These are phyloP conservation scores for Blastobasis lacticolella DNA, from an alignment of 2,888 invertebrate genomes.

Conservation along the genomic window DNA sequence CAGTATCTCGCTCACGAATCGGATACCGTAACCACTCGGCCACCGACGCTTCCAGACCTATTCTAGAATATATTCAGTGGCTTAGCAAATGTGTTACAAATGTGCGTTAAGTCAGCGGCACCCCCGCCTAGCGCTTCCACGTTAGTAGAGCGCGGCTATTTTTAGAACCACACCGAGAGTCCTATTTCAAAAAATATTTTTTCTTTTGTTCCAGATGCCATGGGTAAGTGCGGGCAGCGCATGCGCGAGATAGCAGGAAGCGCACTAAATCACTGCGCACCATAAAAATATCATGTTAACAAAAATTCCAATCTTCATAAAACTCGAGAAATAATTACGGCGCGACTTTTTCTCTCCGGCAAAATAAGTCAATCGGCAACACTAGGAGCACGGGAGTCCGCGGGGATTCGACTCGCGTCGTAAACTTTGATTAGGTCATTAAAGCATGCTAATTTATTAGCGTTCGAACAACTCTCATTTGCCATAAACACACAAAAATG, in stretches of 20 bases:
- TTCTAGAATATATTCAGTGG: no score
- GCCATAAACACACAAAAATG: constrained; percentile 50
- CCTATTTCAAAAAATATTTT: constrained; percentile 12
- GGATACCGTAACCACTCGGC: no score
- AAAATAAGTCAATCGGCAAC: constrained; percentile 70
- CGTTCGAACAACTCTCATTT: constrained; percentile 59
- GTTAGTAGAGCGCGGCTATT: no score
- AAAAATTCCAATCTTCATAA: constrained; percentile 73
- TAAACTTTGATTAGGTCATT: constrained; percentile 75
- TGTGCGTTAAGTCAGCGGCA: no score
- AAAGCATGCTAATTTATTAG: constrained; percentile 72
- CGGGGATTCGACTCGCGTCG: constrained; percentile 67
- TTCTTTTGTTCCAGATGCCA: constrained; percentile 84
- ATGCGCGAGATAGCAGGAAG: constrained; percentile 39
- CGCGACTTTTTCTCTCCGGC: constrained; percentile 31
- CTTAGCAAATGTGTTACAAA: no score
- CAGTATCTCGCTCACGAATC: no score
- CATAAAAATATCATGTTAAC: constrained; percentile 55
- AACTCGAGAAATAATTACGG: constrained; percentile 65
- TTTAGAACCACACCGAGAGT: no score
- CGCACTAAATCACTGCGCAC: constrained; percentile 51
- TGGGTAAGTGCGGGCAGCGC: constrained; percentile 77
- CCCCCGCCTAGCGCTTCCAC: no score
- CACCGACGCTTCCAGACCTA: no score
- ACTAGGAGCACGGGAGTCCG: constrained; percentile 71